A percentile compares a stretch with the other conserved stretches of the same genome.
phyloP scores from a whole-genome alignment of 2,888 invertebrate genomes.

The Caenorhabditis sp. region DNA sequence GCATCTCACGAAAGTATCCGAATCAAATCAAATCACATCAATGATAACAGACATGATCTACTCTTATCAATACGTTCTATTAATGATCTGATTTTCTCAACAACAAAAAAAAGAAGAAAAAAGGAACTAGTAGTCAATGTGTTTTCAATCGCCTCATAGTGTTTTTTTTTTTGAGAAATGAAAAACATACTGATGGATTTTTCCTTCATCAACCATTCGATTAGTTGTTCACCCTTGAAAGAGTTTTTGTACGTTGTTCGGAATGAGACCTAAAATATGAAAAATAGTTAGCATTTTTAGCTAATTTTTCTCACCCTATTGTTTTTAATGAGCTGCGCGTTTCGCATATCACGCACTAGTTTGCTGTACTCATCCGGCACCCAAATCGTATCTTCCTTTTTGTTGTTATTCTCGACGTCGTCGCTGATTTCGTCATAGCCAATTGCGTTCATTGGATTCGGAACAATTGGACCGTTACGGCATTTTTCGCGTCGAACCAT shows the following conservation, averaged over 20 bases:
- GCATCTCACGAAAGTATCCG: no score
- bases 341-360: conserved; percentile 63
- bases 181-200: conserved; percentile 70
- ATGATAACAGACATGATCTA: background rate
- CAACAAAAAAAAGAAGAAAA: background rate
- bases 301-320: conserved; percentile 59
- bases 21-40: background rate
- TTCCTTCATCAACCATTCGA: conserved; percentile 72
- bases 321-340: conserved; percentile 72
- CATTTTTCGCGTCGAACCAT: conserved; percentile 56
- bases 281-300: conserved; percentile 50
- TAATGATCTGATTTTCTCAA: background rate
- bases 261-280: conserved; percentile 62
- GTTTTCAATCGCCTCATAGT: no score
- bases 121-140: no score
- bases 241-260: conserved; percentile 69
- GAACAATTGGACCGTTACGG: conserved; percentile 31
- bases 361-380: conserved; percentile 51
- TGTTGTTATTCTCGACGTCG: conserved; percentile 34
- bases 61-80: background rate
- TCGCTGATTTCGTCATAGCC: conserved; percentile 34
- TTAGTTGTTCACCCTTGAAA: conserved; percentile 73
- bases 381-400: conserved; percentile 39
- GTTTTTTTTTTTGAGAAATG: background rate
- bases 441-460: conserved; percentile 40